phyloP scores from a whole-genome alignment of 2,113 vertebrate species.

The Sarotherodon lohbergeri region DNA sequence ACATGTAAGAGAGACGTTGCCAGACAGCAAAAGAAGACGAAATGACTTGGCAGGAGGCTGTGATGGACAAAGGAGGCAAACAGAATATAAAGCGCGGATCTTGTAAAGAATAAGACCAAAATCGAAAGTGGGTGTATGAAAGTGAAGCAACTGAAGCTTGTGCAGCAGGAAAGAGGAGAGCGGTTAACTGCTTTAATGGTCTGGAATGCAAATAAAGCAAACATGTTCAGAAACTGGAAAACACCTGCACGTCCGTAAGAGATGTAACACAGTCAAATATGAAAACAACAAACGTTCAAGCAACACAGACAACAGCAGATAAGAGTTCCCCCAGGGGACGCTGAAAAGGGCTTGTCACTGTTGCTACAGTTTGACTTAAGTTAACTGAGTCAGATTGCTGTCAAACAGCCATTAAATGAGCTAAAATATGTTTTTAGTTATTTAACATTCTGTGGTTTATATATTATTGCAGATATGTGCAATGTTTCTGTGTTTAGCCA shows the following conservation, averaged over 20 bases:
- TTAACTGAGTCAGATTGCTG: not conserved
- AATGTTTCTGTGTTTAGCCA: not conserved
- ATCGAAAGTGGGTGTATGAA: not conserved
- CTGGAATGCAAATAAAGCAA: not conserved
- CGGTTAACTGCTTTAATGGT: not conserved
- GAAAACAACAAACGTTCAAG: not conserved
- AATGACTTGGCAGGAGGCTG: constrained; percentile 26
- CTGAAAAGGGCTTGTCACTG: not conserved
- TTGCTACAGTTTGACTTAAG: not conserved
- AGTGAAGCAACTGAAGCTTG: not conserved
- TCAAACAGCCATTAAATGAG: not conserved
- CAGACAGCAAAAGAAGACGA: constrained; percentile 26
- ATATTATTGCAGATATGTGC: not conserved
- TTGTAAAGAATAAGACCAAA: not conserved
- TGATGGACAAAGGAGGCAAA: constrained; percentile 1
- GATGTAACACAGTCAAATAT: not conserved
- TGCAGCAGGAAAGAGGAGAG: not conserved
- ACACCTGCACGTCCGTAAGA: not conserved
- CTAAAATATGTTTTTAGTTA: not conserved
- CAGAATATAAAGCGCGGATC: not conserved
- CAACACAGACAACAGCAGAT: not conserved
- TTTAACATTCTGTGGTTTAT: not conserved
- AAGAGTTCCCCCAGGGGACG: not conserved
- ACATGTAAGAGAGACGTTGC: not conserved
- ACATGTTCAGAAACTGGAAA: not conserved